Evolutionary conservation across 2,888 invertebrate genomes (phyloP).

Genomic region (Phalera bucephala): DNA sequence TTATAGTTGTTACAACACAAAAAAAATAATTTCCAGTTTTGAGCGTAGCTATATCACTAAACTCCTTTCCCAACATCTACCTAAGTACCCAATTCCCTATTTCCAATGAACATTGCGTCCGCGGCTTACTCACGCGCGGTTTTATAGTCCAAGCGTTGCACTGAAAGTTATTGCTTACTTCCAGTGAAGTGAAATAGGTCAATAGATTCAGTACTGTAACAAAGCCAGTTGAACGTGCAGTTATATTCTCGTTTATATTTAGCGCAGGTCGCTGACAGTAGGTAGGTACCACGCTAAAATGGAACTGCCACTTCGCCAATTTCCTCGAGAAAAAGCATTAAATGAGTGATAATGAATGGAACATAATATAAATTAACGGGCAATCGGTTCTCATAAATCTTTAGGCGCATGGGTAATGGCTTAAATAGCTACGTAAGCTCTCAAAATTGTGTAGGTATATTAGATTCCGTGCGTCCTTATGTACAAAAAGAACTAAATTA

Average conservation of each 20-base stretch:
- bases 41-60: no score
- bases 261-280: slow-evolving; percentile 54
- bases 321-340: background rate
- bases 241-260: slow-evolving; percentile 66
- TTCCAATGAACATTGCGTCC: slow-evolving; percentile 30
- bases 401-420: no score
- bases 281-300: slow-evolving; percentile 10
- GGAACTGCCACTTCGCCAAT: background rate
- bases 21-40: no score
- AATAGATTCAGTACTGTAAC: slow-evolving; percentile 81
- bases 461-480: no score
- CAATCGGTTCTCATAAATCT: no score
- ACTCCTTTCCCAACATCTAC: no score
- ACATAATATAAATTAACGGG: no score
- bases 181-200: slow-evolving; percentile 81
- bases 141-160: slow-evolving; percentile 72
- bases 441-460: no score
- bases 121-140: slow-evolving; percentile 58
- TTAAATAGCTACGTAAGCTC: no score
- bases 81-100: background rate
- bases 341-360: no score
- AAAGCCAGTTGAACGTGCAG: slow-evolving; percentile 73
- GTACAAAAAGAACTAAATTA: no score
- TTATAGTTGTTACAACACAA: no score
- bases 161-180: slow-evolving; percentile 81